Conservation (phyloP, 2,113 vertebrate genomes). For the Mus musculus region DNA sequence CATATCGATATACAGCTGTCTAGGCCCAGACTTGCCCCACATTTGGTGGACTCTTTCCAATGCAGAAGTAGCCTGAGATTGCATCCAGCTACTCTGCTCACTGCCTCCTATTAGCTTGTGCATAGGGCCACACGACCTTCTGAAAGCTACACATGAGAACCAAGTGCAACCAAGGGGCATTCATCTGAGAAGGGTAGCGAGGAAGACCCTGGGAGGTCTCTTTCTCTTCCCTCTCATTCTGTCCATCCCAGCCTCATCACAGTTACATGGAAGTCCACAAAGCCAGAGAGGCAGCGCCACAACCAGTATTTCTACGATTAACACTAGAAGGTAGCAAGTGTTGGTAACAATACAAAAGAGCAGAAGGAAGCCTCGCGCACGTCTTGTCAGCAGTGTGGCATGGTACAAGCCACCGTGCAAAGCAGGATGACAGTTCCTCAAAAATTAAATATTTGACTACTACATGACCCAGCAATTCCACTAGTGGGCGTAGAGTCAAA, state of each 20-base stretch:
- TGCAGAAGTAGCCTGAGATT: not conserved
- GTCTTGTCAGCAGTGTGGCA: not conserved
- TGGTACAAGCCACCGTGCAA: not conserved
- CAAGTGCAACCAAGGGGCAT: not conserved
- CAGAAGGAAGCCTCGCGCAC: rapidly evolving
- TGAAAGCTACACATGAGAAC: not conserved
- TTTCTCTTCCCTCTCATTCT: too few species aligned
- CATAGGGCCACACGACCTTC: not conserved
- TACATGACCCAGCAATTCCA: not conserved
- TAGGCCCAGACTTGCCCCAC: not conserved
- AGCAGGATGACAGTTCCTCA: not conserved
- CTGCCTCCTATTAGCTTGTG: not conserved
- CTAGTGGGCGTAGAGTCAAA: not conserved
- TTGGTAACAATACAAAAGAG: not conserved
- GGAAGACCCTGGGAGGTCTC: too few species aligned
- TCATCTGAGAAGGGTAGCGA: not conserved
- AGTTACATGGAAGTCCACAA: not conserved
- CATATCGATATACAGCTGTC: not conserved
- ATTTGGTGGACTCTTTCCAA: not conserved
- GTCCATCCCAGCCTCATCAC: not conserved
- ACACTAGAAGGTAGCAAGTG: not conserved
- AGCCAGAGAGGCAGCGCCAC: not conserved
- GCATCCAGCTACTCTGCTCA: not conserved
- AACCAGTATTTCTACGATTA: not conserved
- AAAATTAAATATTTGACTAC: not conserved